Base-by-base conservation (phyloP, 2,797 vertebrate species). In the Mastacembelus armatus region DNA sequence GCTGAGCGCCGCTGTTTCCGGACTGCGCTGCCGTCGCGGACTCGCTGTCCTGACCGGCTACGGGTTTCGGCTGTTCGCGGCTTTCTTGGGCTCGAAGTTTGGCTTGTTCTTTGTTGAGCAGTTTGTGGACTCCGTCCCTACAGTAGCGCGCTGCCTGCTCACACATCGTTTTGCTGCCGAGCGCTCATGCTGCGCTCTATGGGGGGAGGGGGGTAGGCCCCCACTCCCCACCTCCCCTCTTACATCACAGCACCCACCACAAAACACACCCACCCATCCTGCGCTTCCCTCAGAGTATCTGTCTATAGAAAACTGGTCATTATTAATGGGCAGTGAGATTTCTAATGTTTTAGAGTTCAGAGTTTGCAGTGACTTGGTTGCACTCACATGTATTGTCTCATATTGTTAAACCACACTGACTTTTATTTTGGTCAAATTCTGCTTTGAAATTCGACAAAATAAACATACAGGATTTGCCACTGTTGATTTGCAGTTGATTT, bases 101-200 rank as follows among this genome's bases (percentile, higher is more conserved):
- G 88, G 94, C 93, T 93, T 94, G 94, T 91, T 95, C 95, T 90
- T 97, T 96, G 92, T 95, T 94, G 72, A 98, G 96, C 94, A 99
- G 95, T 94, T 95, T 96, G 92, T 97, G 96, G 95, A 97, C 96
- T 72, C 97, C 94, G 92, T 95, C 95, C 95, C 96, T 94, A 96
- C 96, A 99, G 94, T 96, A 97, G 65, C 96, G 96, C 94, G 96
- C 96, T 90, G 96, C 97, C 94, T 96, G 96, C 94, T 98, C 97
- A 91, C 96, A 97, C 97, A 99, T 98, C 94, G 94, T 96, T 95
- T 95, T 94, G 93, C 91, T 86, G 90, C 88, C 89, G 90, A 95
- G 93, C 93, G 92, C 86, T 93, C 94, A 95, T 94, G 93, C 92
- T 94, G 94, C 89, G 93, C 92, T 87, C 91, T 93, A 89, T 90